Evolutionary conservation across 2,797 vertebrate species (phyloP).

Genomic region (Xyrichtys novacula): DNA sequence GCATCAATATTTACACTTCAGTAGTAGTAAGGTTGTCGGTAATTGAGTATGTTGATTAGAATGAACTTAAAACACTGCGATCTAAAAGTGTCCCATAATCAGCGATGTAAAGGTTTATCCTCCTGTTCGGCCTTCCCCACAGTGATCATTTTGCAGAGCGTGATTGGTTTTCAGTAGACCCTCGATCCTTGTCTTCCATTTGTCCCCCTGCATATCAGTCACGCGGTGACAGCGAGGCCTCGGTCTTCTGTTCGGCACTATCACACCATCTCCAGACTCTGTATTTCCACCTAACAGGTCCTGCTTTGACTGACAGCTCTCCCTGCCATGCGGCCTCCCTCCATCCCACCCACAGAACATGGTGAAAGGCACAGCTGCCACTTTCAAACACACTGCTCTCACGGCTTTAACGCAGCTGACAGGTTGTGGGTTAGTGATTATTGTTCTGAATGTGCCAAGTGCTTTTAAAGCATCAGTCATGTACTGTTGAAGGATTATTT

Average conservation of each 20-base stretch:
- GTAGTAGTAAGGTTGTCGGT: not conserved
- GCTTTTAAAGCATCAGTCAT: constrained; percentile 27
- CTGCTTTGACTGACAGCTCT: constrained; percentile 51
- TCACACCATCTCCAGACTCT: constrained; percentile 45
- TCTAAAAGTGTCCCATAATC: not conserved
- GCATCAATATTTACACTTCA: not conserved
- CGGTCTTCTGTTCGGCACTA: constrained; percentile 28
- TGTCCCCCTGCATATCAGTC: constrained; percentile 34
- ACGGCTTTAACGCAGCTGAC: constrained; percentile 22
- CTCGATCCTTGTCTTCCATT: constrained; percentile 34
- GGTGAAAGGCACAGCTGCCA: constrained; percentile 23
- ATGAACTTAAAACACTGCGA: not conserved
- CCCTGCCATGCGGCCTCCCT: constrained; percentile 8
- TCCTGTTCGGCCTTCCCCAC: not conserved
- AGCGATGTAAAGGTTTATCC: not conserved
- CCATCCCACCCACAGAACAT: constrained; percentile 23
- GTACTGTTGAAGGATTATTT: constrained; percentile 10
- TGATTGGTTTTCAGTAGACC: not conserved
- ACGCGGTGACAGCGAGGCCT: constrained; percentile 38
- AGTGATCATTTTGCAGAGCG: constrained; percentile 4
- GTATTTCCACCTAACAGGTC: constrained; percentile 42
- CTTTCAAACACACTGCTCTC: not conserved
- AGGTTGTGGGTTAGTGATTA: constrained; percentile 35
- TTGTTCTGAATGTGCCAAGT: constrained; percentile 21
- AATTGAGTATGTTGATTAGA: not conserved